Base-by-base conservation (phyloP, 2,113 vertebrate species). In the Sander vitreus region DNA sequence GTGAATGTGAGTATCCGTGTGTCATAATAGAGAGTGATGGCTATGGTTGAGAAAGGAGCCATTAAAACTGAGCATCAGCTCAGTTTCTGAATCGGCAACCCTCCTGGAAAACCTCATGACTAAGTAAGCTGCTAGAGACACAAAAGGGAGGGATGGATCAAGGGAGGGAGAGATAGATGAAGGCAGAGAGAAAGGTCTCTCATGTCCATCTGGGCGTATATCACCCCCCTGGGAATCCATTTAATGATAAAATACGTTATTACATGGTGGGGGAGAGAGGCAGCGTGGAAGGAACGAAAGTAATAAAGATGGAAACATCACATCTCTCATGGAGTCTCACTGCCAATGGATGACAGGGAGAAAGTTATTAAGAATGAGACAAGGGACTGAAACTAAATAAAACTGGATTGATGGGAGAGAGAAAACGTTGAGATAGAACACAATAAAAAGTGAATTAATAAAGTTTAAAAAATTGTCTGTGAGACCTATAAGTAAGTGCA, bases 191-290 rank as follows among this genome's bases (percentile, higher is more conserved):
- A 69, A 81, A 83, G 53, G 76, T 73, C 60, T 76, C 36, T 80
- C 51, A 50, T 33, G 19, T 84, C 76, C 79, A 25, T 75, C 69
- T 81, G 48, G 57, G 76, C 15, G 55, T 59, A 62, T 63, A 43
- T 80, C 74, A 5, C 60, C 76, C 69, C 69, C 39, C 39, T 0
- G 73, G 88, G 91, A 82, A 64, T 81, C 65, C n/a, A 67, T 80
- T 54, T 85, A 88, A 89, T 89, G 88, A 85, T 87, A 85, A 82
- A 85, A 85, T 76, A 78, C 76, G 63, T 86, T 89, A 85, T 88
- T 88, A 84, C 64, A 47, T 50, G 50, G 48, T 36, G 66, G 60
- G 54, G 23, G 50, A 79, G 64, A 68, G 74, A 59, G 58, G 25
- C 1, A 1, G 53, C 12, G 4, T 39, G 36, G 55, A 39, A 58